phyloP scores from a whole-genome alignment of 1,140 invertebrate genomes.

The Drosophila busckii region DNA sequence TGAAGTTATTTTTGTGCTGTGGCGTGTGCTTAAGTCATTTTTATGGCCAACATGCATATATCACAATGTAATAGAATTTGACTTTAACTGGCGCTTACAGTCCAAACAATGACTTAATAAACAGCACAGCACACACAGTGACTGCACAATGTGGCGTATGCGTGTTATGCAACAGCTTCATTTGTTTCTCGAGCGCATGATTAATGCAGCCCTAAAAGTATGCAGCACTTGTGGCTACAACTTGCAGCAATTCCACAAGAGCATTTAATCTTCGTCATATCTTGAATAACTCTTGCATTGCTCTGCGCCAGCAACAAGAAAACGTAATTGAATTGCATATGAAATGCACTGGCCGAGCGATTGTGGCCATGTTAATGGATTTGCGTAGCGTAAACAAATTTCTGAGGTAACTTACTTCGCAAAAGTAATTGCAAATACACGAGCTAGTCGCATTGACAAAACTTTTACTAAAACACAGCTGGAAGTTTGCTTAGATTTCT shows the following conservation, averaged over 20 bases:
- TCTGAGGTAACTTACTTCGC: not conserved
- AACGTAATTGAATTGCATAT: conserved; percentile 32
- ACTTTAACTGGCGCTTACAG: conserved; percentile 17
- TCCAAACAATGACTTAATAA: conserved; percentile 30
- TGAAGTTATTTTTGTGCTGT: conserved; percentile 16
- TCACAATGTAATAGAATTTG: conserved; percentile 29
- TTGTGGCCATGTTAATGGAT: no score
- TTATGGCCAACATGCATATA: conserved; percentile 48
- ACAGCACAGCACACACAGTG: conserved; percentile 15
- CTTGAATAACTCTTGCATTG: not conserved
- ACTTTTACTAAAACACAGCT: no score
- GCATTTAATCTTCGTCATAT: no score
- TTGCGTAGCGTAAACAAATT: conserved; percentile 8
- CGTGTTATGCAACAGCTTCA: conserved; percentile 56
- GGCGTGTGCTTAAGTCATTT: conserved; percentile 65
- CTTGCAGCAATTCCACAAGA: conserved; percentile 7
- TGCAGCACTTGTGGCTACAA: conserved; percentile 65
- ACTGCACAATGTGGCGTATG: conserved; percentile 52
- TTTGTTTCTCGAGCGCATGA: conserved; percentile 43
- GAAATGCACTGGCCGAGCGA: conserved; percentile 5
- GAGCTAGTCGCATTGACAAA: not conserved
- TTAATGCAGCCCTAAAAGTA: conserved; percentile 61
- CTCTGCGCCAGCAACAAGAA: not conserved
- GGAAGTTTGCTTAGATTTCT: no score
- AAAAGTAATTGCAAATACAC: conserved; percentile 18